Conservation (phyloP, 2,888 invertebrate species). For the Taphrorychus bicolor region DNA sequence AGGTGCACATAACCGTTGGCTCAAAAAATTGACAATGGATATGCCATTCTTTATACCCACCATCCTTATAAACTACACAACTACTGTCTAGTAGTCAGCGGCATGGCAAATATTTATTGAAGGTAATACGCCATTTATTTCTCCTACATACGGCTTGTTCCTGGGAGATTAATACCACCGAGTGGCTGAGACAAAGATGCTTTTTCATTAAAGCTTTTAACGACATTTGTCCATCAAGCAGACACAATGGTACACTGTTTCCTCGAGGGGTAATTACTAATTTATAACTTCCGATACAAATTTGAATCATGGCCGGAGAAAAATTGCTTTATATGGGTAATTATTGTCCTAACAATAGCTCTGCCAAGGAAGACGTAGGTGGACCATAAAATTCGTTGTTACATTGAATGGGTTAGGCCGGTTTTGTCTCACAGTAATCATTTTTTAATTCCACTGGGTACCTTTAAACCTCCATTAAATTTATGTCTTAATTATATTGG, state of each 20-base stretch:
- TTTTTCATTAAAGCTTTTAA: not conserved
- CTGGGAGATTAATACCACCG: constrained; percentile 30
- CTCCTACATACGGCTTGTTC: constrained; percentile 32
- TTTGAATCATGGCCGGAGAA: not conserved
- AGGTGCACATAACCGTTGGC: constrained; percentile 19
- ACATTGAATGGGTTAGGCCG: constrained; percentile 18
- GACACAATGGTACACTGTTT: not conserved
- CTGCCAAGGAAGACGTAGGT: constrained; percentile 13
- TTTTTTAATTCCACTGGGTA: constrained; percentile 15
- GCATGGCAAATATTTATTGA: constrained; percentile 39
- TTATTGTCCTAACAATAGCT: constrained; percentile 18
- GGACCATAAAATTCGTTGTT: constrained; percentile 23
- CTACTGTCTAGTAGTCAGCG: constrained; percentile 40
- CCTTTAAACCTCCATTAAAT: not conserved
- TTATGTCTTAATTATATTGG: constrained; percentile 4
- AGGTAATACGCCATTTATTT: constrained; percentile 37
- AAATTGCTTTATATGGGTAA: constrained; percentile 15
- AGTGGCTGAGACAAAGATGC: constrained; percentile 19
- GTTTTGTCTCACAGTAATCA: constrained; percentile 28
- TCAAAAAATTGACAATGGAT: constrained; percentile 33
- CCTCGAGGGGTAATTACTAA: not conserved
- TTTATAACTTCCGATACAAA: constrained; percentile 11
- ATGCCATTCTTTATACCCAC: constrained; percentile 37
- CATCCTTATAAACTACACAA: constrained; percentile 38
- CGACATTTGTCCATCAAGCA: not conserved